Evolutionary conservation across 2,797 vertebrate genomes (phyloP).

Genomic region (Artibeus jamaicensis): DNA sequence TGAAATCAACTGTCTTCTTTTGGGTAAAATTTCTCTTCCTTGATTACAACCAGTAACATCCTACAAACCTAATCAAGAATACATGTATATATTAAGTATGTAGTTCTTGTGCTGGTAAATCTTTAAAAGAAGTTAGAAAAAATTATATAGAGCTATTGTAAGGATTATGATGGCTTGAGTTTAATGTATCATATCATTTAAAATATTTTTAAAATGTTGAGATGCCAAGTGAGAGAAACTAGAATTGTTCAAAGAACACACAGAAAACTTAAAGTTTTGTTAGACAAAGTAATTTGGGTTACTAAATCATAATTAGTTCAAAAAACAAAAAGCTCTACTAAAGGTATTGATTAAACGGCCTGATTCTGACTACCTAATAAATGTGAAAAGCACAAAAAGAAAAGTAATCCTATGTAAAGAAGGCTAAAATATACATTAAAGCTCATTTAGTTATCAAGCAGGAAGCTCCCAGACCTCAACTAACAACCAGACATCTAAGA

Average conservation of each 20-base stretch:
- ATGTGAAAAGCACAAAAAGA: neutral
- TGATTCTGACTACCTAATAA: neutral
- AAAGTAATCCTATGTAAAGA: neutral
- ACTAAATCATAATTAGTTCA: conserved; percentile 32
- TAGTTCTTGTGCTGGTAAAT: neutral
- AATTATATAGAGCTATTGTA: neutral
- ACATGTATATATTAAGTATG: neutral
- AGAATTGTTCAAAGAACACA: conserved; percentile 20
- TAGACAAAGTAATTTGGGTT: conserved; percentile 18
- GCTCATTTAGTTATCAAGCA: neutral
- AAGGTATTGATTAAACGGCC: neutral
- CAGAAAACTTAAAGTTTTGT: neutral
- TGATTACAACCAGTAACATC: conserved; percentile 23
- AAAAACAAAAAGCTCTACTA: neutral
- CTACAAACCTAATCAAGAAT: neutral
- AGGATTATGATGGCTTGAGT: neutral
- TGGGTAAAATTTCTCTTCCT: neutral
- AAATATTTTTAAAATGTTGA: neutral
- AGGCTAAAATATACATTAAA: neutral
- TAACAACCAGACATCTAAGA: neutral
- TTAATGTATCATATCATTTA: conserved; percentile 27
- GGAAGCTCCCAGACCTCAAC: neutral
- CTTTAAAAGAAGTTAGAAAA: neutral
- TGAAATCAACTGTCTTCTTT: conserved; percentile 24
- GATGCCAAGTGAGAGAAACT: neutral